Percentiles rank a stretch among this genome's conserved stretches.
phyloP scores from a whole-genome alignment of 2,113 vertebrate species.

The Ictalurus furcatus region DNA sequence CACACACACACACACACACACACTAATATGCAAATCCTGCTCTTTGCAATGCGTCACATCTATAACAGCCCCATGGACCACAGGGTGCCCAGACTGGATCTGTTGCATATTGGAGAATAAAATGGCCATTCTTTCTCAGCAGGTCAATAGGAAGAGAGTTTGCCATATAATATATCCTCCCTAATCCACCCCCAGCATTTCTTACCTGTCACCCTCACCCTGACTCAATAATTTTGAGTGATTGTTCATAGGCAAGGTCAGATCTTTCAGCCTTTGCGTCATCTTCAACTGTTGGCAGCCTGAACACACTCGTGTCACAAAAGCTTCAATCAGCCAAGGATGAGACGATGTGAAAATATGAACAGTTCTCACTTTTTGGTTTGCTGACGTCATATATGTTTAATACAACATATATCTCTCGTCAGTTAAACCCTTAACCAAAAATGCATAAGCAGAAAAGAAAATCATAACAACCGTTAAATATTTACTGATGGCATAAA shows the following conservation, averaged over 20 bases:
- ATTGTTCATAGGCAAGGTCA: slow-evolving; percentile 72
- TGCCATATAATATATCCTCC: slow-evolving; percentile 70
- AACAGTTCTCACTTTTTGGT: background rate
- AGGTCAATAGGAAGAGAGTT: slow-evolving; percentile 74
- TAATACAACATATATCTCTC: background rate
- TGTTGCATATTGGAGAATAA: slow-evolving; percentile 50
- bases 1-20: background rate
- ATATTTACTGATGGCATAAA: background rate
- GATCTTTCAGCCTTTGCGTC: slow-evolving; percentile 64
- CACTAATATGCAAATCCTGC: background rate
- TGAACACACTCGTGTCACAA: slow-evolving; percentile 47
- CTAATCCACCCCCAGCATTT: slow-evolving; percentile 65
- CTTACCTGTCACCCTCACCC: slow-evolving; percentile 69
- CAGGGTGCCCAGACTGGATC: slow-evolving; percentile 41
- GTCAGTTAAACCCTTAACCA: background rate
- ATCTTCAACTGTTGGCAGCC: slow-evolving; percentile 54
- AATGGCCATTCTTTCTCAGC: slow-evolving; percentile 64
- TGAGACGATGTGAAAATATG: slow-evolving; percentile 38
- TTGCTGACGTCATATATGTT: background rate
- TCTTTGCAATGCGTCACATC: background rate
- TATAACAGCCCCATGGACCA: slow-evolving; percentile 22
- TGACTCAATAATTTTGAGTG: slow-evolving; percentile 72
- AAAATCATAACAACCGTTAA: background rate
- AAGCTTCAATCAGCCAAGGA: slow-evolving; percentile 43
- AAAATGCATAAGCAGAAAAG: background rate